Conservation (phyloP, 2,888 invertebrate genomes). For the Drosophila suboccidentalis region DNA sequence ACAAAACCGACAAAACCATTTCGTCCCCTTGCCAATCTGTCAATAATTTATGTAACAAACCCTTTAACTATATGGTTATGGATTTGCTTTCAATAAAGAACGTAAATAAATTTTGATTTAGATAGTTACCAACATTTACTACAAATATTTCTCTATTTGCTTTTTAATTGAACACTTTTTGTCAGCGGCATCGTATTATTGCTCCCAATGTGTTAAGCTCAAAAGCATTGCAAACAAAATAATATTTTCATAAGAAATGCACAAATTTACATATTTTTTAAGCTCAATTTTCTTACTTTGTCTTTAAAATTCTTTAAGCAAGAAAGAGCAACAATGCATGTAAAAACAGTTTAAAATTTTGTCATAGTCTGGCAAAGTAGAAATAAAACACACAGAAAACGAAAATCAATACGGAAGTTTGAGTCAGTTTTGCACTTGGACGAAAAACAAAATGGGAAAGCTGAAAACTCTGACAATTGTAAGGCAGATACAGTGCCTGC, state of each 20-base stretch:
- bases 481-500: conserved; percentile 53
- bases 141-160: not conserved
- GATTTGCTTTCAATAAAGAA: not conserved
- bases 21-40: not conserved
- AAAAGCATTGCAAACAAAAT: not conserved
- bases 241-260: not conserved
- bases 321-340: not conserved
- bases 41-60: not conserved
- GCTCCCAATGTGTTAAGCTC: not conserved
- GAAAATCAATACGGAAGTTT: conserved; percentile 65
- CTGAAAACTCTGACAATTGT: conserved; percentile 36
- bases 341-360: conserved; percentile 8
- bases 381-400: conserved; percentile 1
- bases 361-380: conserved; percentile 38
- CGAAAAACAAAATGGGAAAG: conserved; percentile 39
- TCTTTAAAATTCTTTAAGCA: not conserved
- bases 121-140: not conserved
- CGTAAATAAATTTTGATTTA: not conserved
- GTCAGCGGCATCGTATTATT: no score
- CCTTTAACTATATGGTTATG: not conserved
- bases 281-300: not conserved
- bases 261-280: not conserved
- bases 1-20: conserved; percentile 24
- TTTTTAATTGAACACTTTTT: not conserved
- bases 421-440: conserved; percentile 41